Conservation (phyloP, 2,888 invertebrate genomes). For the Rhamnusium bicolor region DNA sequence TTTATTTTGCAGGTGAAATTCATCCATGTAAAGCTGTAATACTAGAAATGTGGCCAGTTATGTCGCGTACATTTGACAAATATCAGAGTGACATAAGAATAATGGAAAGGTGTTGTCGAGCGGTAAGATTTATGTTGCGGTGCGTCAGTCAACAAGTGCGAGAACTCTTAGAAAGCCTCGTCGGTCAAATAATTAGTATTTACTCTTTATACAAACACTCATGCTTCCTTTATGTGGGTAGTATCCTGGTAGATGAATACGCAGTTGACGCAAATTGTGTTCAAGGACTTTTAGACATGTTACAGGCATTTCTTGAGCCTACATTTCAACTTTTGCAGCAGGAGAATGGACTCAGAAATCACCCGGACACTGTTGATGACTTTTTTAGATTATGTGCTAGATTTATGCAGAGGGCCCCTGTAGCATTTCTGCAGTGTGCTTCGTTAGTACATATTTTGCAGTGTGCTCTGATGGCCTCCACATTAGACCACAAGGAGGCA, state of each 20-base stretch:
- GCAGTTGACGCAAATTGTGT: slow-evolving; percentile 82
- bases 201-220: slow-evolving; percentile 88
- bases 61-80: slow-evolving; percentile 84
- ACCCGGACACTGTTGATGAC: slow-evolving; percentile 99
- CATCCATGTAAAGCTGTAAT: slow-evolving; percentile 68
- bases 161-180: slow-evolving; percentile 84
- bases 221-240: slow-evolving; percentile 92
- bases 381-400: slow-evolving; percentile 82
- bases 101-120: slow-evolving; percentile 94
- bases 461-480: slow-evolving; percentile 86
- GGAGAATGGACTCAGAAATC: slow-evolving; percentile 86
- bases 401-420: slow-evolving; percentile 85
- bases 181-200: slow-evolving; percentile 86
- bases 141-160: slow-evolving; percentile 85
- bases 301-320: slow-evolving; percentile 86
- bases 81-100: slow-evolving; percentile 88
- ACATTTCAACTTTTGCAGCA: slow-evolving; percentile 87
- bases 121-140: slow-evolving; percentile 90
- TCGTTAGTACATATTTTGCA: slow-evolving; percentile 84
- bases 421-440: slow-evolving; percentile 85
- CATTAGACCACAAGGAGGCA: slow-evolving; percentile 95
- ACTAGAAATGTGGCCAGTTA: slow-evolving; percentile 88
- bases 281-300: slow-evolving; percentile 86
- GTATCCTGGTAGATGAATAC: slow-evolving; percentile 93
- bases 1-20: slow-evolving; percentile 56